Percentiles rank a stretch among this genome's conserved stretches.
Evolutionary conservation across 2,113 vertebrate genomes (phyloP).

Genomic region (Thymallus thymallus): DNA sequence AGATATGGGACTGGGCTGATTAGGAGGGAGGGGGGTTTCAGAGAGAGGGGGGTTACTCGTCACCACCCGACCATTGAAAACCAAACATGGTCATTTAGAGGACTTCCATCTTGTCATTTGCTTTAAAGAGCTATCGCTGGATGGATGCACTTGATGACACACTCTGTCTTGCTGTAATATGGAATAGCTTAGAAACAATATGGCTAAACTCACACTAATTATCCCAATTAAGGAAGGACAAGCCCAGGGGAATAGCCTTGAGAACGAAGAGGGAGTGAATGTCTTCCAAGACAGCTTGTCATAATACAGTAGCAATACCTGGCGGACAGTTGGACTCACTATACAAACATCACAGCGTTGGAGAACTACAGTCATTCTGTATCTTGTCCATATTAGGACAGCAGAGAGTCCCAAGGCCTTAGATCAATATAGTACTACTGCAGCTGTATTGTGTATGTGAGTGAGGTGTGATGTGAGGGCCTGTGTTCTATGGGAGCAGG

Average conservation of each 20-base stretch:
- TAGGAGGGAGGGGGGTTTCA: conserved; percentile 24
- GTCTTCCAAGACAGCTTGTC: too few species aligned
- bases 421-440: too few species aligned
- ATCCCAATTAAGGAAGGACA: conserved; percentile 57
- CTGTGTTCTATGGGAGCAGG: not conserved
- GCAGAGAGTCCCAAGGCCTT: too few species aligned
- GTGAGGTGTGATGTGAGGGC: not conserved
- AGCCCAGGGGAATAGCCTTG: conserved; percentile 39
- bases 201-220: conserved; percentile 49
- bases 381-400: too few species aligned
- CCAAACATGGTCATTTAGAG: conserved; percentile 61
- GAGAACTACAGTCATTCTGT: not conserved
- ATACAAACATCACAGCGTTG: not conserved
- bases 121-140: conserved; percentile 43
- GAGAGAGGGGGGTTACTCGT: conserved; percentile 18
- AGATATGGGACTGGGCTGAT: not conserved
- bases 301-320: too few species aligned
- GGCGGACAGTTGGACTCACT: too few species aligned
- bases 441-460: not conserved
- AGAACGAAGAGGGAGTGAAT: not conserved
- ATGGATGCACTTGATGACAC: conserved; percentile 32
- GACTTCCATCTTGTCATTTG: conserved; percentile 53
- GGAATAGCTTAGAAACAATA: conserved; percentile 58
- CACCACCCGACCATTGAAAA: not conserved
- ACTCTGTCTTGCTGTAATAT: conserved; percentile 48